Evolutionary conservation across 1,140 invertebrate genomes (phyloP), one percentile per base, ranked within the genome.

Genomic region (Physella acuta): DNA sequence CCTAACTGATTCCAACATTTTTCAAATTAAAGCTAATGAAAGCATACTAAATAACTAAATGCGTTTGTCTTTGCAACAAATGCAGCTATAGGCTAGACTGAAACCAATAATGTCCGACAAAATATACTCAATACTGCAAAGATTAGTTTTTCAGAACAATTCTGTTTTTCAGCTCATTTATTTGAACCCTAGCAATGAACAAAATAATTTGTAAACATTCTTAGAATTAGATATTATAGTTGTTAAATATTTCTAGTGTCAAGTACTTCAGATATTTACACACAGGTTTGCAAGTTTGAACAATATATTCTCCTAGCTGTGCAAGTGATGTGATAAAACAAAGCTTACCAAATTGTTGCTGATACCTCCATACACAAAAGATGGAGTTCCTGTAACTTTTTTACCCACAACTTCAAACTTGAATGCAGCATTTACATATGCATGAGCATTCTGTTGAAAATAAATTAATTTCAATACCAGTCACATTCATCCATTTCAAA

Each of bases 371-470:
- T 68, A 68, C 44, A 74, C 70, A 26, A 74, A 60, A 39, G 67
- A 56, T 3, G 73, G 73, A 20, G 59, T 71, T n/a, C 56, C 17
- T 34, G 74, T 72, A 30, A 63, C n/a, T 0, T 11, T 24, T 3
- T 63, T 70, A 17, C 80, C n/a, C 59, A 76, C 70, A 3, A 83
- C 49, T 33, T 74, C 82, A 33, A 85, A 64, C 39, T 72, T 82
- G 78, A 94, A 93, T 8, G 90, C 92, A 2, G 91, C 91, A 79
- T 93, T 93, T 0, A 94, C 90, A 71, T 91, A 88, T 0, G 93
- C 93, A 77, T 93, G 91, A 0, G 92, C 89, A 80, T 94, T 94
- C 74, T 76, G 60, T 8, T 11, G 69, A 53, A 5, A 71, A 56
- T 11, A 28, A 17, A 56, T 14, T 11, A 28, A 11, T 28, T 8